Conservation (phyloP, 92 coral and sea anemone species). For the Chrysogorgia sp. region DNA sequence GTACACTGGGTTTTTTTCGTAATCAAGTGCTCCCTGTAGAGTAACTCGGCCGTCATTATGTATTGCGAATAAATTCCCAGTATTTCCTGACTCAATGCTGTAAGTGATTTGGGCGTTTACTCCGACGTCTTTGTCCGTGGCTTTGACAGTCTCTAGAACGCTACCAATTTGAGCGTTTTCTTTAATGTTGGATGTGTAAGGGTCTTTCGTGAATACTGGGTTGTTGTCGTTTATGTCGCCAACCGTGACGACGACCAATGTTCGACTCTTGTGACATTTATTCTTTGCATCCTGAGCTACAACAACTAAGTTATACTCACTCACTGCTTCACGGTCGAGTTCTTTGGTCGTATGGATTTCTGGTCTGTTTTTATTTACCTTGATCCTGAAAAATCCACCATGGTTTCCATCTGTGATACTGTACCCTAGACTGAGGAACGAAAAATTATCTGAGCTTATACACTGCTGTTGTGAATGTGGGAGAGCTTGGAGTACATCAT, state of each 20-base stretch:
- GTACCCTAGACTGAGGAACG: too few species aligned
- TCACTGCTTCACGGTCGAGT: slow-evolving; percentile 65
- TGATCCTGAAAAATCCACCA: too few species aligned
- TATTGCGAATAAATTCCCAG: slow-evolving; percentile 60
- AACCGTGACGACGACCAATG: slow-evolving; percentile 64
- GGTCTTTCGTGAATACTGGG: slow-evolving; percentile 63
- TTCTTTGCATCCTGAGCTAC: slow-evolving; percentile 69
- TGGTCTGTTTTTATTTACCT: too few species aligned
- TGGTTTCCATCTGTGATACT: too few species aligned
- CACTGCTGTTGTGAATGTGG: too few species aligned
- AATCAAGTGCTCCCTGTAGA: slow-evolving; percentile 62
- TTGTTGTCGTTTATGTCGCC: slow-evolving; percentile 73
- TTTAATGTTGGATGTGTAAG: slow-evolving; percentile 57
- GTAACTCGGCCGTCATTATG: slow-evolving; percentile 63
- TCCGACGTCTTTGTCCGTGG: slow-evolving; percentile 1
- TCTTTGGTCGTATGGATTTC: slow-evolving; percentile 52
- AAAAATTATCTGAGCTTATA: too few species aligned
- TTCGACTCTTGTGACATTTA: slow-evolving; percentile 79
- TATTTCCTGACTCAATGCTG: slow-evolving; percentile 68
- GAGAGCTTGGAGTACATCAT: too few species aligned
- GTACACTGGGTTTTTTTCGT: slow-evolving; percentile 59
- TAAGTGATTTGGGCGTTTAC: slow-evolving; percentile 26
- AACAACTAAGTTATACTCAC: slow-evolving; percentile 57
- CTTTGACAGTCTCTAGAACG: slow-evolving; percentile 39
- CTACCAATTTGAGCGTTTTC: slow-evolving; percentile 69